Evolutionary conservation across 2,113 vertebrate genomes (phyloP).

Genomic region (Ranitomeya variabilis): DNA sequence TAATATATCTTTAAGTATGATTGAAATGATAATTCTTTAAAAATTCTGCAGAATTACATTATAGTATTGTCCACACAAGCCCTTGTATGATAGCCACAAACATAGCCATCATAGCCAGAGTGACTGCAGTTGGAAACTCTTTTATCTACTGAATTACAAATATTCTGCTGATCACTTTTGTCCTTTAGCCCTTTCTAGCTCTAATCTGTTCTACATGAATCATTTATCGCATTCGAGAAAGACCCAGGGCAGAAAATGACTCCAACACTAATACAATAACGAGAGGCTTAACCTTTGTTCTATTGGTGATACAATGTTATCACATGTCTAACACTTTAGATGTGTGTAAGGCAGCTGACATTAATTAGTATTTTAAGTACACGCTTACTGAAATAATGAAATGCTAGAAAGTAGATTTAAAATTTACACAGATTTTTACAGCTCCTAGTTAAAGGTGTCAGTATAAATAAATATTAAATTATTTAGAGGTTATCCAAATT

Average conservation of each 20-base stretch:
- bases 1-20: no score
- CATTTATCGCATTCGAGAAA: neutral
- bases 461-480: neutral
- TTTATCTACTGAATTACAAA: neutral
- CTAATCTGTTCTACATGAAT: constrained; percentile 9
- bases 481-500: no score
- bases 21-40: no score
- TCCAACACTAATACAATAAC: constrained; percentile 62
- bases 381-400: constrained; percentile 23
- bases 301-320: constrained; percentile 69
- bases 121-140: neutral
- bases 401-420: constrained; percentile 7
- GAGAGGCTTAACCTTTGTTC: constrained; percentile 75
- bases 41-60: no score
- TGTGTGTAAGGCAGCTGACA: constrained; percentile 67
- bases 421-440: neutral
- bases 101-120: neutral
- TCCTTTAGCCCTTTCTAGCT: neutral
- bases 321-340: constrained; percentile 70
- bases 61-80: no score
- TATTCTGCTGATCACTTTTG: neutral
- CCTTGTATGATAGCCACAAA: neutral
- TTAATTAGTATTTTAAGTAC: constrained; percentile 60
- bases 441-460: neutral
- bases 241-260: neutral